Base-by-base conservation (phyloP, 2,113 vertebrate species). In the Turnix velox region DNA sequence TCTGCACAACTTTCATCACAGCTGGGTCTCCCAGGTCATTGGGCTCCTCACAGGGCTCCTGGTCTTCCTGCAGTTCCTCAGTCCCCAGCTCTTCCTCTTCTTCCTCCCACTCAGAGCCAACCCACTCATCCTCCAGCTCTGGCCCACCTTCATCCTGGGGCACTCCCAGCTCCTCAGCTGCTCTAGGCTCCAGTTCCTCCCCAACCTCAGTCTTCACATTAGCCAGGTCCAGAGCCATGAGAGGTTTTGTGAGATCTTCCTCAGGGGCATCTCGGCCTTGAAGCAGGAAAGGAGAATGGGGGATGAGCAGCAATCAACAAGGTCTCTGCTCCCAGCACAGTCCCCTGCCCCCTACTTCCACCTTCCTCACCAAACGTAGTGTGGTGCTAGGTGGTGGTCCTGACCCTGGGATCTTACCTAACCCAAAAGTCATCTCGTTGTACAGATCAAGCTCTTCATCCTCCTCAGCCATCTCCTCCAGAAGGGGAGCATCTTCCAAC, bases 361-460 rank as follows among this genome's bases (percentile, higher is more conserved):
- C 31, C 51, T 63, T 69, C 43, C 31, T 87, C 48, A n/a, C 17
- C 31, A 1, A n/a, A n/a, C n/a, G n/a, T n/a, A n/a, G n/a, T n/a
- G n/a, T n/a, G 33, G 30, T 23, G 48, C 61, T 71, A 43, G 62
- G 31, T 31, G 37, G 5, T 43, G 4, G 63, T 12, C 33, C 63
- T 11, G 1, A 10, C 9, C 25, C 23, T 14, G 7, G 7, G n/a
- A n/a, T 57, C 95, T 94, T 93, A 95, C 95, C 94, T 95, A 98
- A 96, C 49, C 98, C 98, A 96, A 99, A 99, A 8, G 98, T 99
- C 96, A 98, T 98, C 12, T 98, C 98, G 3, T 99, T 99, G 97
- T 98, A 97, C 22, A 98, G 73, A 51, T 99, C 98, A 4, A 99
- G 98, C 33, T 98, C 98, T 72, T 98, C 98, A 57, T 99, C 98